A percentile compares a stretch with the other conserved stretches of the same genome.
Evolutionary conservation across 2,113 vertebrate species (phyloP).

Genomic region (Gallinago paraguaiae): DNA sequence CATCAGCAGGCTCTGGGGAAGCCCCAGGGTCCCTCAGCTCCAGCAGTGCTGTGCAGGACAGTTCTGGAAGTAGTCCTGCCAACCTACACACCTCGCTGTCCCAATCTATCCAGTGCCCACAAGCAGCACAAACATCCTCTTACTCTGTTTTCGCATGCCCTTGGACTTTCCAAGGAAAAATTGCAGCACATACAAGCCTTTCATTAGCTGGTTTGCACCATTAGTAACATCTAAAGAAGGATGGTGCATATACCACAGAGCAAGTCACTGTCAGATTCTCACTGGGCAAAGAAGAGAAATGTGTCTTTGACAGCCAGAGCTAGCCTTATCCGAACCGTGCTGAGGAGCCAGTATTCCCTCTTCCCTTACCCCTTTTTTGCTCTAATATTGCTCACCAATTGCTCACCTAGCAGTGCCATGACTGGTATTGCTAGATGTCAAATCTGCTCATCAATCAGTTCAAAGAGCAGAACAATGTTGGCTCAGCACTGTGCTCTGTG

Average conservation of each 20-base stretch:
- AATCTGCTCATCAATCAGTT: background rate
- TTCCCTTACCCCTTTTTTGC: background rate
- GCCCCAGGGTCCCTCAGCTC: background rate
- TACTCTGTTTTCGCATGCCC: fast-evolving
- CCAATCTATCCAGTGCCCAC: background rate
- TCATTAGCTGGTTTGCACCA: background rate
- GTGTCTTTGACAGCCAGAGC: background rate
- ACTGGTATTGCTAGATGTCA: background rate
- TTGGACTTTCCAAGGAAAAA: background rate
- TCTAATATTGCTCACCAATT: background rate
- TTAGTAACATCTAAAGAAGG: background rate
- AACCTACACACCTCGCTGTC: background rate
- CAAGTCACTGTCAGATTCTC: background rate
- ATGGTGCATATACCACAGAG: background rate
- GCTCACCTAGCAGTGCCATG: background rate
- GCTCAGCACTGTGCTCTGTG: background rate
- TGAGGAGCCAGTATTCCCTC: background rate
- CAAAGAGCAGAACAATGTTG: background rate
- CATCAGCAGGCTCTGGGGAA: fast-evolving
- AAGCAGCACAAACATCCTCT: background rate
- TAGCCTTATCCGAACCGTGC: background rate
- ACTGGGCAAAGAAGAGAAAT: background rate
- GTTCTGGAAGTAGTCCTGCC: background rate
- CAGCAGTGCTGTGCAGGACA: fast-evolving
- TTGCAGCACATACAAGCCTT: background rate